A percentile compares a stretch with the other conserved stretches of the same genome.
These are phyloP conservation scores for Bujurquina vittata DNA, from an alignment of 2,113 vertebrate genomes.

Conservation along the genomic window DNA sequence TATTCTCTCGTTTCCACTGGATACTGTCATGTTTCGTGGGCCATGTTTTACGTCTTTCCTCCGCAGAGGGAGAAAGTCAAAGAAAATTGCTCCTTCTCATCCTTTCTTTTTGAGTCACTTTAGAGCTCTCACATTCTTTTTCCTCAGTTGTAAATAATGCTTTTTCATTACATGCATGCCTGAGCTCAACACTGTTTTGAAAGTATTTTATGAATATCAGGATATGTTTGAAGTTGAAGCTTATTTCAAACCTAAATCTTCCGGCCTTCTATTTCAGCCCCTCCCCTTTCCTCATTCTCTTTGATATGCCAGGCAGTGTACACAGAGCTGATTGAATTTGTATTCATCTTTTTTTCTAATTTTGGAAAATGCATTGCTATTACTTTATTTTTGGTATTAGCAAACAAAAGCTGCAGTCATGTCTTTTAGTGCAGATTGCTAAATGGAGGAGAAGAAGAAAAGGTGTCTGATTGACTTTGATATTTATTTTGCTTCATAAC, in stretches of 20 bases:
- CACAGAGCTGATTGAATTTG: constrained; percentile 53
- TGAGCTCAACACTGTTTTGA: constrained; percentile 49
- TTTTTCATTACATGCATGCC: constrained; percentile 67
- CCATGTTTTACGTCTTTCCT: constrained; percentile 62
- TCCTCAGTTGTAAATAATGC: constrained; percentile 76
- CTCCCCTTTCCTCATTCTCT: constrained; percentile 33
- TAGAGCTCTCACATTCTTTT: constrained; percentile 35
- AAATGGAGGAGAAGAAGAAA: constrained; percentile 47
- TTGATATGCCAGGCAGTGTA: constrained; percentile 54
- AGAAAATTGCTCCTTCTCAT: constrained; percentile 38
- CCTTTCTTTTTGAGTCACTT: constrained; percentile 38
- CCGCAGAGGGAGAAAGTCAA: constrained; percentile 39
- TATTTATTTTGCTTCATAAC: constrained; percentile 56
- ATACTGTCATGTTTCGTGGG: constrained; percentile 59
- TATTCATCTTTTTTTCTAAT: constrained; percentile 32
- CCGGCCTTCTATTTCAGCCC: constrained; percentile 41
- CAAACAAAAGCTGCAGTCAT: constrained; percentile 39
- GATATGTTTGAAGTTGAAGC: constrained; percentile 64
- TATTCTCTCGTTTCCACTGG: constrained; percentile 58
- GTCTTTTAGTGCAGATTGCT: constrained; percentile 20
- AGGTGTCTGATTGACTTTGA: constrained; percentile 55
- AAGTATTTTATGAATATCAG: constrained; percentile 69
- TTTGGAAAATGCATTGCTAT: constrained; percentile 35
- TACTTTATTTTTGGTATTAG: constrained; percentile 18
- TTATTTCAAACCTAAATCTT: constrained; percentile 63